Evolutionary conservation across 2,888 invertebrate genomes (phyloP).

Genomic region (Troglohyphantes excavatus): DNA sequence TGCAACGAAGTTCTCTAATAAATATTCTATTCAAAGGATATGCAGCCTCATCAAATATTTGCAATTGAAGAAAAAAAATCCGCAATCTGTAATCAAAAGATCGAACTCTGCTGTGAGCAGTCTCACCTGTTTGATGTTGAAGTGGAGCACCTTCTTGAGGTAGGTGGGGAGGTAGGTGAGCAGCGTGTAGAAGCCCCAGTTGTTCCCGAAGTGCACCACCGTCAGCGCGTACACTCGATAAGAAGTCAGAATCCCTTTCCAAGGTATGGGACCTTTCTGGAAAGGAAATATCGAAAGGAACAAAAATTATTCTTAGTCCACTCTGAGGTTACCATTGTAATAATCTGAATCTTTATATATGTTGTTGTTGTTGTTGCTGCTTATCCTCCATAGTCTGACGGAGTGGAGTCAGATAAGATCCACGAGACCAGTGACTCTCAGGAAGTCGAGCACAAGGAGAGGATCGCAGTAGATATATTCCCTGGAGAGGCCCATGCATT

Average conservation of each 20-base stretch:
- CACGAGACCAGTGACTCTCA: too few relatives aligned
- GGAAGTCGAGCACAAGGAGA: too few relatives aligned
- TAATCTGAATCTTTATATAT: not conserved
- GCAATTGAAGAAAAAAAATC: too few relatives aligned
- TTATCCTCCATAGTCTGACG: too few relatives aligned
- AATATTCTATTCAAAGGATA: too few relatives aligned
- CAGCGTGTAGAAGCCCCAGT: slow-evolving; percentile 93
- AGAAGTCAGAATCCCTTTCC: slow-evolving; percentile 87
- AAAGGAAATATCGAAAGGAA: not conserved
- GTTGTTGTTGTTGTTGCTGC: too few relatives aligned
- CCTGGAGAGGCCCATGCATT: too few relatives aligned
- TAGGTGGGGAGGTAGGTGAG: slow-evolving; percentile 91
- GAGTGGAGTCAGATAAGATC: too few relatives aligned
- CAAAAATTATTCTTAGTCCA: not conserved
- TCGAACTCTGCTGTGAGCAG: too few relatives aligned
- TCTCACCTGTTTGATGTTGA: slow-evolving; percentile 88
- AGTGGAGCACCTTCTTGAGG: slow-evolving; percentile 88
- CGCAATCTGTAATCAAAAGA: too few relatives aligned
- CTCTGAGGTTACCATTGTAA: not conserved
- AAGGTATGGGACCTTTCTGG: slow-evolving; percentile 84
- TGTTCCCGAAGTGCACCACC: slow-evolving; percentile 88
- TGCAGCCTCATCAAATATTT: too few relatives aligned
- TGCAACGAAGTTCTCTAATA: too few relatives aligned
- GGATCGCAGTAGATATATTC: not conserved
- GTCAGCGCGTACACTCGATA: slow-evolving; percentile 88